These are phyloP conservation scores for Perca flavescens DNA, from an alignment of 2,113 vertebrate genomes.

Conservation along the genomic window DNA sequence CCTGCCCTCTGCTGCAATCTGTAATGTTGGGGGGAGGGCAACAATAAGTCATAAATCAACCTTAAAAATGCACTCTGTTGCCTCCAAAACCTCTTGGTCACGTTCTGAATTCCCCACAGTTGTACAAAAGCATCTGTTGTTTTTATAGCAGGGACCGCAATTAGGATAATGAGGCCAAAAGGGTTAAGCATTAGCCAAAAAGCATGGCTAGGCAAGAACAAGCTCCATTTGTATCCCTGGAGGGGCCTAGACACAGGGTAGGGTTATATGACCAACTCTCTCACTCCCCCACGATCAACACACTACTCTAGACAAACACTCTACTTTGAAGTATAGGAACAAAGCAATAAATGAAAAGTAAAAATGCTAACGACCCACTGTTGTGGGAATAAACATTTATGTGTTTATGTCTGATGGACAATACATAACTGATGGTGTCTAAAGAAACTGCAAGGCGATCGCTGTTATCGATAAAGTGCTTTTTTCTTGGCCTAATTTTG, in stretches of 20 bases:
- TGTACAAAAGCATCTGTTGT: conserved; percentile 90
- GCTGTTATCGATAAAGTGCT: conserved; percentile 26
- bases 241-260: conserved; percentile 73
- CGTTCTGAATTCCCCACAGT: conserved; percentile 70
- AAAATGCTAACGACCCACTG: conserved; percentile 55
- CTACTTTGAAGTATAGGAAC: conserved; percentile 75
- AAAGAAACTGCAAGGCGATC: conserved; percentile 17
- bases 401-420: conserved; percentile 47
- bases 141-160: conserved; percentile 85
- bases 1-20: conserved; percentile 91
- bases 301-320: conserved; percentile 84
- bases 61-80: conserved; percentile 70
- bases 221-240: conserved; percentile 89
- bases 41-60: conserved; percentile 79
- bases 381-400: conserved; percentile 45
- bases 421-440: conserved; percentile 17
- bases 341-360: conserved; percentile 65
- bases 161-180: conserved; percentile 89
- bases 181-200: conserved; percentile 95
- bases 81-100: conserved; percentile 79
- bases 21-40: conserved; percentile 76
- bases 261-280: conserved; percentile 83
- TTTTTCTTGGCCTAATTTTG: conserved; percentile 3
- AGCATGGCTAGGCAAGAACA: conserved; percentile 88
- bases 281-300: conserved; percentile 85